Percentiles rank a stretch among this genome's conserved stretches.
phyloP scores from a whole-genome alignment of 2,797 vertebrate genomes.

The Mus spretus region DNA sequence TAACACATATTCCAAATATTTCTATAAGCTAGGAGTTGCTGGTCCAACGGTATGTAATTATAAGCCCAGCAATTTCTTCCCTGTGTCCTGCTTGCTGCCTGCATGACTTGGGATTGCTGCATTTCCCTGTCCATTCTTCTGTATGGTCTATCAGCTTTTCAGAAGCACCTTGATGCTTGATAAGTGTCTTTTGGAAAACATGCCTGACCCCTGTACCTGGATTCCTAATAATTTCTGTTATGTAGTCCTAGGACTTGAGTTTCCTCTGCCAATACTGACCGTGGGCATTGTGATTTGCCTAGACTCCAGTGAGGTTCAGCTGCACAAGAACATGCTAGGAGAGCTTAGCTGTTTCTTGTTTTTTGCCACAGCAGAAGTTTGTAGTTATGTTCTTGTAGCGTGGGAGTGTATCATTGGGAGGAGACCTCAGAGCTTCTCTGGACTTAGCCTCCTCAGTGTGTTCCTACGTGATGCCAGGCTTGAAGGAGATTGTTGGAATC shows the following conservation, averaged over 20 bases:
- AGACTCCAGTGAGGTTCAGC: neutral
- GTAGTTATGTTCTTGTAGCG: neutral
- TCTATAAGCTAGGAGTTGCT: conserved; percentile 10
- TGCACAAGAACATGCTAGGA: conserved; percentile 19
- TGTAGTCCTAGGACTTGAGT: neutral
- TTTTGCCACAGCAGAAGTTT: neutral
- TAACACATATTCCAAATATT: neutral
- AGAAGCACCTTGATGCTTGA: neutral
- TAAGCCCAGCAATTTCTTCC: neutral
- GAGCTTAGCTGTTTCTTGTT: neutral
- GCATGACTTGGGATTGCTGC: neutral
- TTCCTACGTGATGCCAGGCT: neutral
- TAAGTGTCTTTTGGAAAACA: conserved; percentile 35
- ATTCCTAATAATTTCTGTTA: neutral
- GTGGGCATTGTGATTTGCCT: neutral
- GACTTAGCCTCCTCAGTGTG: no score
- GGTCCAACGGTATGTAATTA: neutral
- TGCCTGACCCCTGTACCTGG: neutral
- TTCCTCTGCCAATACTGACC: neutral
- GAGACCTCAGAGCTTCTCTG: neutral
- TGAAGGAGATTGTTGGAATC: neutral
- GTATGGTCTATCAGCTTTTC: neutral
- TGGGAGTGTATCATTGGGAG: no score
- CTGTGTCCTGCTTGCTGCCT: neutral
- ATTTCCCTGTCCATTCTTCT: neutral